phyloP scores from a whole-genome alignment of 2,888 invertebrate genomes.

The Camponotus fellah region DNA sequence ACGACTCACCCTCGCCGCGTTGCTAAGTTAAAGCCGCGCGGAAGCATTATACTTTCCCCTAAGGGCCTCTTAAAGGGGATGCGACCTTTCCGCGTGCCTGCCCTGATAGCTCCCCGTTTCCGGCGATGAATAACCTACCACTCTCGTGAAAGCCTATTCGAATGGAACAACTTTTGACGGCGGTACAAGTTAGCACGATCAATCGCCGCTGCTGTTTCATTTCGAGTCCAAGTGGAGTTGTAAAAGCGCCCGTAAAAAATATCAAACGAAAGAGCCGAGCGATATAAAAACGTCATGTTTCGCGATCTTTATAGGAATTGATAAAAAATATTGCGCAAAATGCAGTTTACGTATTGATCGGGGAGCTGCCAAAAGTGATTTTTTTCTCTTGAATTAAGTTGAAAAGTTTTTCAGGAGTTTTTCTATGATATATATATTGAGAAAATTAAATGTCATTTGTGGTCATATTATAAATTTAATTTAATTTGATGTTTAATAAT shows the following conservation, averaged over 20 bases:
- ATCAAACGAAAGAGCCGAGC: neutral
- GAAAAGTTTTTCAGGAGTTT: neutral
- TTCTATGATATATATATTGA: neutral
- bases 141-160: neutral
- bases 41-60: conserved; percentile 69
- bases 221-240: conserved; percentile 3
- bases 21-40: conserved; percentile 76
- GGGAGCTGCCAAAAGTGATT: neutral
- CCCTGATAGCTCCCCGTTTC: neutral
- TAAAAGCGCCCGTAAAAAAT: conserved; percentile 32
- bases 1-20: conserved; percentile 66
- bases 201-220: conserved; percentile 26
- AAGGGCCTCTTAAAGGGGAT: conserved; percentile 73
- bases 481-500: neutral
- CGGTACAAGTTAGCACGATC: conserved; percentile 12
- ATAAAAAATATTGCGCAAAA: conserved; percentile 13
- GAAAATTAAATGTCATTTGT: neutral
- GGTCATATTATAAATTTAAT: neutral
- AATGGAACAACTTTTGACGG: conserved; percentile 28
- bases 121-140: conserved; percentile 21
- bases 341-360: conserved; percentile 34
- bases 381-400: neutral
- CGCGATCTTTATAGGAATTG: neutral
- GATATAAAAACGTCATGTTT: neutral
- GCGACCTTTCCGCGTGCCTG: conserved; percentile 37